phyloP scores from a whole-genome alignment of 2,113 vertebrate genomes.

The Tapirus terrestris region DNA sequence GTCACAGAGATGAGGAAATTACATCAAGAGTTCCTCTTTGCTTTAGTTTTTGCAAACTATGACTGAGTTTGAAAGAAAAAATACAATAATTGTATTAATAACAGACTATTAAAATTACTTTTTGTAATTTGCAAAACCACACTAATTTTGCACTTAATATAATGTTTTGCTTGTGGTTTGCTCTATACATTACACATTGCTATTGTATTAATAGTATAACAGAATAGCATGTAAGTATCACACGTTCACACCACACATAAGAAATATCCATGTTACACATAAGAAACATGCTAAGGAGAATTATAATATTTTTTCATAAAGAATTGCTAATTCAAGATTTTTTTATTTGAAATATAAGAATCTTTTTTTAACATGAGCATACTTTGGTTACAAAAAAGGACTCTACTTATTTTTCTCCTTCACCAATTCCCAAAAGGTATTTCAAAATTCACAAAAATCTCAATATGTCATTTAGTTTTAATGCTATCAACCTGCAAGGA shows the following conservation, averaged over 20 bases:
- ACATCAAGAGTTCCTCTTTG: background rate
- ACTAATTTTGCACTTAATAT: background rate
- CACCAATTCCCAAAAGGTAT: background rate
- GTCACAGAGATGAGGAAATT: background rate
- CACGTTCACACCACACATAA: background rate
- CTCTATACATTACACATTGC: background rate
- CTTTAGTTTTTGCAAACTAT: background rate
- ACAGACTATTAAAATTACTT: slow-evolving; percentile 8
- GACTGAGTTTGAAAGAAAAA: background rate
- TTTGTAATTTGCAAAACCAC: background rate
- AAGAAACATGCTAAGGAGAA: background rate
- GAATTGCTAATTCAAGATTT: background rate
- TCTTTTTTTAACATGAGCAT: background rate
- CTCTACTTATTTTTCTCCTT: background rate
- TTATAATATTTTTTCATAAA: background rate
- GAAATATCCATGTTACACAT: background rate
- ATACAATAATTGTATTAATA: background rate
- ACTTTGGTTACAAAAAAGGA: background rate
- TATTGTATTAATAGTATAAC: background rate
- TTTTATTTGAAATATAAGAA: slow-evolving; percentile 30
- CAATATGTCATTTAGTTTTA: background rate
- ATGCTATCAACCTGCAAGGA: background rate
- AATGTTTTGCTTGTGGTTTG: background rate
- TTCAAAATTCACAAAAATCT: background rate
- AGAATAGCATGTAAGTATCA: background rate